Evolutionary conservation across 2,113 vertebrate genomes (phyloP).

Genomic region (Eptesicus fuscus): DNA sequence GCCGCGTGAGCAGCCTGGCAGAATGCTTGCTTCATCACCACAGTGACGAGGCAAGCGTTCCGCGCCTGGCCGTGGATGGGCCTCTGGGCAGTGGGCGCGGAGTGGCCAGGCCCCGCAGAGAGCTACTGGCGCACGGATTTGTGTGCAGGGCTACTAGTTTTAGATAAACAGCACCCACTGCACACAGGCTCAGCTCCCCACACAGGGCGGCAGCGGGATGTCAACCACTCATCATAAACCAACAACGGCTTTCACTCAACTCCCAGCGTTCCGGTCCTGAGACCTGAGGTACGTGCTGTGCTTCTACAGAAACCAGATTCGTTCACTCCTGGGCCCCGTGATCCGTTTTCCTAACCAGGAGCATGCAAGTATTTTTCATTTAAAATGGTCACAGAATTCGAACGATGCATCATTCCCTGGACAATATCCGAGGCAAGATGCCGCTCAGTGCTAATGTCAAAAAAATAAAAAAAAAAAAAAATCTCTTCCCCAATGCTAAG

Average conservation of each 20-base stretch:
- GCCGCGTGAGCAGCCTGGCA: too few relatives aligned
- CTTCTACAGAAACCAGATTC: neutral
- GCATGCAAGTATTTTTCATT: neutral
- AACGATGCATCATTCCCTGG: neutral
- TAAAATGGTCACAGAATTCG: neutral
- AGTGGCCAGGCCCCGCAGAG: too few relatives aligned
- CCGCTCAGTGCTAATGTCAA: neutral
- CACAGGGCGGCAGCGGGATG: neutral
- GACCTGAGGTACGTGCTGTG: neutral
- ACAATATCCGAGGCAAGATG: neutral
- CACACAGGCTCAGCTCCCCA: constrained; percentile 22
- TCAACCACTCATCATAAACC: neutral
- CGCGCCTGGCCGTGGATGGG: too few relatives aligned
- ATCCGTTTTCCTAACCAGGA: neutral
- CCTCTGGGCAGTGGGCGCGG: too few relatives aligned
- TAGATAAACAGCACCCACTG: neutral
- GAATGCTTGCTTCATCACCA: too few relatives aligned
- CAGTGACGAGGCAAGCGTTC: too few relatives aligned
- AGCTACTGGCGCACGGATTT: too few relatives aligned
- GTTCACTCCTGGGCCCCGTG: neutral
- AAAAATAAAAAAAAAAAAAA: constrained; percentile 36
- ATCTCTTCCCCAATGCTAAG: constrained; percentile 30
- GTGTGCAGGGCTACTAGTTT: neutral
- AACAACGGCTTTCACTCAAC: neutral
- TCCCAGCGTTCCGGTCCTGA: neutral